phyloP scores from a whole-genome alignment of 2,888 invertebrate species.

The Cheilosia scutellata region DNA sequence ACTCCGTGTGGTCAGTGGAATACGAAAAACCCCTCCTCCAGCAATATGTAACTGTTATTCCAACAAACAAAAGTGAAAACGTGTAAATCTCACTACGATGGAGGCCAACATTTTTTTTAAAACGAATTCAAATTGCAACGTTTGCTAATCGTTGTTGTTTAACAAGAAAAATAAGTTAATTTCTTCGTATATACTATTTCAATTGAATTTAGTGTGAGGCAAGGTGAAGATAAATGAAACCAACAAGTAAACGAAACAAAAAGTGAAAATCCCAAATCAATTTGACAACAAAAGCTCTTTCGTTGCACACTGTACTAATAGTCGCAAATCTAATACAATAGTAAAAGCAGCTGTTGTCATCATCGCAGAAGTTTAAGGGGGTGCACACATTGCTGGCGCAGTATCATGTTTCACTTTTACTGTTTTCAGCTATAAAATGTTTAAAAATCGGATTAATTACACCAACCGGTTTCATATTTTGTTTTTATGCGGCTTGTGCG shows the following conservation, averaged over 20 bases:
- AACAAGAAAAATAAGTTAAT: background rate
- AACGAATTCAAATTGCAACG: constrained; percentile 2
- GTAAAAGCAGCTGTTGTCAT: background rate
- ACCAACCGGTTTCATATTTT: constrained; percentile 19
- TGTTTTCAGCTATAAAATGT: constrained; percentile 25
- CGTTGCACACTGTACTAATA: background rate
- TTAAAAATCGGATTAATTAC: constrained; percentile 38
- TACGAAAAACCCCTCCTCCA: no score
- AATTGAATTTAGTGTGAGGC: constrained; percentile 4
- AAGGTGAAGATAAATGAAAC: constrained; percentile 22
- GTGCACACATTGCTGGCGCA: constrained; percentile 15
- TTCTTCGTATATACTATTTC: background rate
- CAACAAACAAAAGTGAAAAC: no score
- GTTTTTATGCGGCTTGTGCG: constrained; percentile 19
- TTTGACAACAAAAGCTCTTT: constrained; percentile 4
- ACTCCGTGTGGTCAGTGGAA: no score
- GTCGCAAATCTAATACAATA: background rate
- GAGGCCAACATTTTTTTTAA: background rate
- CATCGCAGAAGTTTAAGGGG: constrained; percentile 20
- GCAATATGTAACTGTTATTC: no score
- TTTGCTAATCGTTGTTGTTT: constrained; percentile 1
- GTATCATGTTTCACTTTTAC: constrained; percentile 63
- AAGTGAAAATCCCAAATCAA: background rate
- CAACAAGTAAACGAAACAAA: constrained; percentile 3
- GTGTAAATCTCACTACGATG: background rate